Evolutionary conservation across 2,888 invertebrate species (phyloP), one percentile per base, ranked within the genome.

Genomic region (Nomada goodeniana): DNA sequence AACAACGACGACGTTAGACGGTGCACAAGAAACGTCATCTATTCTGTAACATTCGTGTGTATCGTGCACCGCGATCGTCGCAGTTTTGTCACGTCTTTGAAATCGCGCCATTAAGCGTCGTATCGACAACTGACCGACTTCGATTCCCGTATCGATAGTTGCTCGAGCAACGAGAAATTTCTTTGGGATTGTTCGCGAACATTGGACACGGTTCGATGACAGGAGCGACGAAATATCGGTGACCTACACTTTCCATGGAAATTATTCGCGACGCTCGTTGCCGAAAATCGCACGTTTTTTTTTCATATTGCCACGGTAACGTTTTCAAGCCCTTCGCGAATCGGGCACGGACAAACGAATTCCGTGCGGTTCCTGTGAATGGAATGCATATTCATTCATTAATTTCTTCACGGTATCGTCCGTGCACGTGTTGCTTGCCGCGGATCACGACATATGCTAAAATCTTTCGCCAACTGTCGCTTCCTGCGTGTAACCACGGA

Each of bases 381-480:
- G 89, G 84, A 82, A 90, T 90, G 86, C 89, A 91, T 90, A 90
- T 90, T 91, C 89, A 90, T 90, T 90, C 85, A 87, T 36, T 7
- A 36, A 36, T 82, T 86, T 68, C 53, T 77, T 76, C 72, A 68
- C 81, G 80, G 75, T 70, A 53, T 26, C 64, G 78, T 67, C 72
- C 81, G 55, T 83, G 82, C 89, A 89, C 86, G 84, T 86, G 86
- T 85, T 71, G 29, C 61, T 69, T 79, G 44, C 76, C 81, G 72
- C 74, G 81, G 81, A 86, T 87, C 80, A 29, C 84, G 83, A 86
- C 90, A 88, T 87, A 90, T 89, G 89, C 88, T 90, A 89, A 90
- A 92, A 92, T 92, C 91, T 91, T 87, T 89, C 76, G 84, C 90
- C 92, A 91, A 91, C 91, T 90, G 92, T 92, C 90, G 86, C 89